phyloP scores from a whole-genome alignment of 2,113 vertebrate species.

The Jaculus jaculus region DNA sequence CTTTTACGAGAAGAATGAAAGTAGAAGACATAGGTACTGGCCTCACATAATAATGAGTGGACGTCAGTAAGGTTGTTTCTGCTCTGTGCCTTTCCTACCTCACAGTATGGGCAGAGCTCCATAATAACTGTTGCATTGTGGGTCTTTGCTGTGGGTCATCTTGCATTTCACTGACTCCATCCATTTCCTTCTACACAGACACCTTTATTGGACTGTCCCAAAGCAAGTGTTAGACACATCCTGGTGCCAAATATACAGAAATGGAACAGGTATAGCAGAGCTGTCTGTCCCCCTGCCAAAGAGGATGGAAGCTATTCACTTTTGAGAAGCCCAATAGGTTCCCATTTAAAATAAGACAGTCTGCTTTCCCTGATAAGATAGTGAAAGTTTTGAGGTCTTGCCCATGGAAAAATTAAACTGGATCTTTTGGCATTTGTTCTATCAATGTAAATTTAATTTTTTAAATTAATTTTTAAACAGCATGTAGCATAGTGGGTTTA shows the following conservation, averaged over 20 bases:
- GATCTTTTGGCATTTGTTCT: background rate
- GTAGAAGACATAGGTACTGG: background rate
- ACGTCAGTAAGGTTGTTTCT: background rate
- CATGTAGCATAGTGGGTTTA: no score
- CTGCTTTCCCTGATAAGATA: background rate
- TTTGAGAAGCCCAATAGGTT: background rate
- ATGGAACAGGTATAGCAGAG: background rate
- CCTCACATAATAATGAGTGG: background rate
- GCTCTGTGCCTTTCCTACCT: background rate
- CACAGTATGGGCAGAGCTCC: no score
- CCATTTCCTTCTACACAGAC: background rate
- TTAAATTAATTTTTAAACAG: background rate
- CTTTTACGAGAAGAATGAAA: conserved; percentile 11
- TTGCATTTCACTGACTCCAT: background rate
- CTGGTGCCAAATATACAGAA: background rate
- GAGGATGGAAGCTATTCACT: background rate
- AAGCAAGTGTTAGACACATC: background rate
- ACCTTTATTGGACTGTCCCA: no score
- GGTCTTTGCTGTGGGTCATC: background rate
- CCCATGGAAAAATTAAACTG: conserved; percentile 5
- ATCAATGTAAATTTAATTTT: background rate
- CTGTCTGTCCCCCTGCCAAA: background rate
- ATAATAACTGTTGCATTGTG: background rate
- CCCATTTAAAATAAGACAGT: background rate
- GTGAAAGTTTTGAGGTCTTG: background rate